Evolutionary conservation across 1,140 invertebrate genomes (phyloP).

Genomic region (Macrobrachium nipponense): DNA sequence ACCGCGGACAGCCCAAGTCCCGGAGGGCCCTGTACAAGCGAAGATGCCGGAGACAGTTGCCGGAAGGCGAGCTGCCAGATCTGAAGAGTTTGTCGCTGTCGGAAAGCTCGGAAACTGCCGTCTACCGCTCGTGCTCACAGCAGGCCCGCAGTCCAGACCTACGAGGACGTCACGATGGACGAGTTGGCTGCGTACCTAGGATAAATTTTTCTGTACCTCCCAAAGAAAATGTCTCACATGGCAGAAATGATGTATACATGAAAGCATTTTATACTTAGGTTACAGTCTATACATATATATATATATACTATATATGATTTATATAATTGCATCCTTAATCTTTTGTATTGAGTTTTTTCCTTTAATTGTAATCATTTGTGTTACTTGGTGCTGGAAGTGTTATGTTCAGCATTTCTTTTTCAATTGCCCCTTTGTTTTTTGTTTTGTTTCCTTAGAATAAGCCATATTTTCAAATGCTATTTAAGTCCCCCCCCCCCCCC

Average conservation of each 20-base stretch:
- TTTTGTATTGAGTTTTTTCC: no score
- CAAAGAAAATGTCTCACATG: constrained; percentile 96
- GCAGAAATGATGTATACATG: constrained; percentile 97
- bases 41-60: constrained; percentile 33
- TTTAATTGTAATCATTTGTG: no score
- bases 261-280: constrained; percentile 59
- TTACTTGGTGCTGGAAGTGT: no score
- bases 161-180: constrained; percentile 84
- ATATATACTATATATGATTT: no score
- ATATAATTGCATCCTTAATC: no score
- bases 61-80: constrained; percentile 55
- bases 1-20: constrained; percentile 55
- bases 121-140: constrained; percentile 51
- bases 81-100: constrained; percentile 50
- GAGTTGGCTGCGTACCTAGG: constrained; percentile 93
- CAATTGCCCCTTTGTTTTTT: no score
- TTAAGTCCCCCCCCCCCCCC: no score
- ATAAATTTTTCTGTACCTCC: constrained; percentile 93
- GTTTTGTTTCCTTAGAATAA: no score
- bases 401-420: no score
- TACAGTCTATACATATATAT: background rate
- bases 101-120: constrained; percentile 13
- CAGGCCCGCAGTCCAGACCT: constrained; percentile 59
- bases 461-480: no score
- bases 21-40: constrained; percentile 50